phyloP scores from a whole-genome alignment of 2,113 vertebrate genomes.

The Phylloscopus trochiloides region DNA sequence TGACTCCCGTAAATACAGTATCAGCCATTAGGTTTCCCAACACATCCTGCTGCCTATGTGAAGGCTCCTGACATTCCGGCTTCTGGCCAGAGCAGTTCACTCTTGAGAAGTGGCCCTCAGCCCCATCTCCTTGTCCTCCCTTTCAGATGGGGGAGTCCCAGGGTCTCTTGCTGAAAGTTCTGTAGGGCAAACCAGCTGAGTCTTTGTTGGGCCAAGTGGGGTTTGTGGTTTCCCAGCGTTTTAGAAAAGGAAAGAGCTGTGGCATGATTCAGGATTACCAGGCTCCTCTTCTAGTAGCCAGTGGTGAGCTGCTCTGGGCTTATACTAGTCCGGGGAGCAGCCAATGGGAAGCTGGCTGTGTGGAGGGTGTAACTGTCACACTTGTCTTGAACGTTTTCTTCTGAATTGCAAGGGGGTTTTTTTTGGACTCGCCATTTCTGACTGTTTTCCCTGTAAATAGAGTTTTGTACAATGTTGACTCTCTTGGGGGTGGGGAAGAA shows the following conservation, averaged over 20 bases:
- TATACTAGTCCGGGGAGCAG: background rate
- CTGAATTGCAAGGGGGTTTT: background rate
- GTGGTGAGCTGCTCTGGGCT: background rate
- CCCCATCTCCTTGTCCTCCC: background rate
- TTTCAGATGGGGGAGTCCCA: background rate
- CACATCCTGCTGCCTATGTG: background rate
- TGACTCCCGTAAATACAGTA: background rate
- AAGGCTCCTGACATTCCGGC: background rate
- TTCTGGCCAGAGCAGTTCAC: background rate
- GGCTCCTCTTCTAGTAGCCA: background rate
- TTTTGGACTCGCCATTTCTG: conserved; percentile 43
- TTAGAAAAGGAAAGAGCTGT: background rate
- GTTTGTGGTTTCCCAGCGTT: background rate
- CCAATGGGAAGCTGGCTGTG: background rate
- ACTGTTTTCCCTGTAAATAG: conserved; percentile 79
- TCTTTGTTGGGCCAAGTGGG: background rate
- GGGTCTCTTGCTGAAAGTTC: background rate
- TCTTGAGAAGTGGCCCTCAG: background rate
- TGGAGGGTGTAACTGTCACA: background rate
- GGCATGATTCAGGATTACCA: background rate
- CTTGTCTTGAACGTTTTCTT: background rate
- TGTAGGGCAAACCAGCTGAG: background rate
- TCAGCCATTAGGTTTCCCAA: background rate
- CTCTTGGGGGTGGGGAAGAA: conserved; percentile 49
- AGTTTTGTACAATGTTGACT: conserved; percentile 77